A percentile compares a stretch with the other conserved stretches of the same genome.
These are phyloP conservation scores for Centropristis striata DNA, from an alignment of 2,113 vertebrate species.

Conservation along the genomic window DNA sequence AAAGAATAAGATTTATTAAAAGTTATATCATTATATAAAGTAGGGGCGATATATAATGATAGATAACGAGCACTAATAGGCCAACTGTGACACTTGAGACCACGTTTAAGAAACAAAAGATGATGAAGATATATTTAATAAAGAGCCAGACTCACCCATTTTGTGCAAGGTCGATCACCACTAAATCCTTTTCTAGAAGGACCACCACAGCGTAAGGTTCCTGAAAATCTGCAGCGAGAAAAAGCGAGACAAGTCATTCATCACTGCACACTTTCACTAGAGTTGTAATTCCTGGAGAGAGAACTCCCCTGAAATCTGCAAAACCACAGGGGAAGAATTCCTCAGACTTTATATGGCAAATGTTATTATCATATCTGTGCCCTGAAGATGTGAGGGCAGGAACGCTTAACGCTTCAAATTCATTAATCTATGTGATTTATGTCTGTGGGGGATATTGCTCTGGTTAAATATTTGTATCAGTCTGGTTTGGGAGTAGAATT, in stretches of 20 bases:
- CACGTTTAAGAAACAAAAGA: constrained; percentile 25
- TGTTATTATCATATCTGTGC: constrained; percentile 62
- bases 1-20: not conserved
- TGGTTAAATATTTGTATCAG: constrained; percentile 53
- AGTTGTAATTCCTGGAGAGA: constrained; percentile 37
- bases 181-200: constrained; percentile 98
- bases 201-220: constrained; percentile 99
- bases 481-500: constrained; percentile 34
- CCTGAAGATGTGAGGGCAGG: constrained; percentile 50
- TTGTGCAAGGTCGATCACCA: constrained; percentile 99
- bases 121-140: constrained; percentile 9
- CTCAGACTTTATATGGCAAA: constrained; percentile 45
- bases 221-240: constrained; percentile 92
- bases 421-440: constrained; percentile 52
- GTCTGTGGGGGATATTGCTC: constrained; percentile 33
- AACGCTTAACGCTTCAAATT: constrained; percentile 33
- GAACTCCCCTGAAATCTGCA: constrained; percentile 36
- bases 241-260: constrained; percentile 30
- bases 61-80: constrained; percentile 3
- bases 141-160: constrained; percentile 90
- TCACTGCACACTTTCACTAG: constrained; percentile 5
- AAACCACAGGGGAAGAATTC: constrained; percentile 49
- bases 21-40: not conserved
- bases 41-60: constrained; percentile 10
- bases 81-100: constrained; percentile 2